These are phyloP conservation scores for Acleris laterana DNA, from an alignment of 2,888 invertebrate species.

Conservation along the genomic window DNA sequence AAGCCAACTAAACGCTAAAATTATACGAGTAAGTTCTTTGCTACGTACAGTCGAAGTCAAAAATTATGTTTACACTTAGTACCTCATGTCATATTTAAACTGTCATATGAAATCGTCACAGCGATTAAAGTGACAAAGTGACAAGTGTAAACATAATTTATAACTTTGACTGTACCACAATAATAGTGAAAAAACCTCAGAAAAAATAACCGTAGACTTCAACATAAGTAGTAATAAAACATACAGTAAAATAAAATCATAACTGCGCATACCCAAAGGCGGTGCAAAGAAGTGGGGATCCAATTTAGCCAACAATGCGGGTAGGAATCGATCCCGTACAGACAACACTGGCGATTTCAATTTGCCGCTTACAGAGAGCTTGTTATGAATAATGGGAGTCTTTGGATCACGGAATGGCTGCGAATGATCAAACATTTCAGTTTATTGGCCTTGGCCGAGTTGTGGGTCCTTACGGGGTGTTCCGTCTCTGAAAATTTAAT, in stretches of 20 bases:
- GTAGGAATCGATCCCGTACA: slow-evolving; percentile 25
- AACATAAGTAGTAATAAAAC: background rate
- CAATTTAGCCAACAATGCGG: slow-evolving; percentile 35
- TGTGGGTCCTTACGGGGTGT: background rate
- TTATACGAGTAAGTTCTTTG: no score
- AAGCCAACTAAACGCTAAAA: no score
- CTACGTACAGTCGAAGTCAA: no score
- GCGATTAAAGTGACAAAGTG: no score
- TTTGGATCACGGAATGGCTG: slow-evolving; percentile 33
- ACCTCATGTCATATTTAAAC: no score
- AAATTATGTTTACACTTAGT: no score
- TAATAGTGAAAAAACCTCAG: no score
- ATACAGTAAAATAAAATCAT: slow-evolving; percentile 24
- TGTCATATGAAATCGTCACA: no score
- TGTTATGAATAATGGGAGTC: slow-evolving; percentile 35
- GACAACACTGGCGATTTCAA: slow-evolving; percentile 34
- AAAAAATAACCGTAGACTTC: no score
- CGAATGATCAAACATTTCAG: slow-evolving; percentile 32
- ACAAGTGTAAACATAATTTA: no score
- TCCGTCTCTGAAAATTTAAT: background rate
- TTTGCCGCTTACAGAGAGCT: slow-evolving; percentile 29
- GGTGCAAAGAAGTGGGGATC: slow-evolving; percentile 32
- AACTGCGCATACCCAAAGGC: slow-evolving; percentile 27
- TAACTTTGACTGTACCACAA: no score
- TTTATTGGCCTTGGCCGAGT: slow-evolving; percentile 27